Conservation (phyloP, 2,113 vertebrate species). For the Arothron firmamentum region DNA sequence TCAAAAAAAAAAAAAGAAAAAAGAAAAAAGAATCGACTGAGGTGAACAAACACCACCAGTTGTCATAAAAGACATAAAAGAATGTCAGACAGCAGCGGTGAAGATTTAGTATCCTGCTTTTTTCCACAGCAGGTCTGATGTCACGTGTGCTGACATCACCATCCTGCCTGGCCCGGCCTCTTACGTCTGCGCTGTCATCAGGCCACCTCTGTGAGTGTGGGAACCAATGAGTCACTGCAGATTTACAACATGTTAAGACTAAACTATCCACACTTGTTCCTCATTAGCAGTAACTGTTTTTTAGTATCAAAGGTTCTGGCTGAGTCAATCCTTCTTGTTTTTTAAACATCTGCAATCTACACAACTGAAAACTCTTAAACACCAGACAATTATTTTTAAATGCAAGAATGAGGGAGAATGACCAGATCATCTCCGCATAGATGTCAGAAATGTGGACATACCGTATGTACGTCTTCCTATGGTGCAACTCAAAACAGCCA, state of each 20-base stretch:
- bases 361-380: too few relatives aligned
- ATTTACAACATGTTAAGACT: not conserved
- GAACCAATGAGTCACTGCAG: constrained; percentile 43
- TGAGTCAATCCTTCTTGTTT: not conserved
- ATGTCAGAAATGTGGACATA: not conserved
- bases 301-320: not conserved
- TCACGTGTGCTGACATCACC: constrained; percentile 55
- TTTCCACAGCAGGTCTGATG: constrained; percentile 29
- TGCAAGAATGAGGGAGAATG: too few relatives aligned
- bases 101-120: constrained; percentile 22
- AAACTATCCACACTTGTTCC: not conserved
- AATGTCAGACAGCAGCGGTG: not conserved
- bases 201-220: constrained; percentile 17
- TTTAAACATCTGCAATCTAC: too few relatives aligned
- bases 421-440: too few relatives aligned
- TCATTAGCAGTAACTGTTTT: not conserved
- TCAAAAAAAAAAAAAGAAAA: not conserved
- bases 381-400: too few relatives aligned
- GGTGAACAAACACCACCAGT: too few relatives aligned
- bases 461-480: not conserved
- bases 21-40: not conserved
- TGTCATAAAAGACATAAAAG: too few relatives aligned
- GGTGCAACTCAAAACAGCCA: not conserved
- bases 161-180: constrained; percentile 26
- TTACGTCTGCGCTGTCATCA: constrained; percentile 34